Base-by-base conservation (phyloP, 2,888 invertebrate genomes). In the Horisme vitalbata region DNA sequence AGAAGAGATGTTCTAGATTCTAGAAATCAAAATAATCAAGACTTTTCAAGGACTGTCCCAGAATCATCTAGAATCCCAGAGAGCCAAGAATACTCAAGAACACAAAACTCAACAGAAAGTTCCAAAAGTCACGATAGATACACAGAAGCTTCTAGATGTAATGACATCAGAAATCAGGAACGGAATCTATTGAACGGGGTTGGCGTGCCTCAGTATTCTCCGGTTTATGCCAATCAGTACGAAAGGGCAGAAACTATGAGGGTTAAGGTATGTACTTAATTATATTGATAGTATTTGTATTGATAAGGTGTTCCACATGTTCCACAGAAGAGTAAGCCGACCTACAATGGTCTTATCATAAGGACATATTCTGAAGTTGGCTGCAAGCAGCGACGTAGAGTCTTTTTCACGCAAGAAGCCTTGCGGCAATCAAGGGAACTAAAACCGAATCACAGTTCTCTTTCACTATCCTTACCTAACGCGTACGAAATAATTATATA, bases 201-300 rank as follows among this genome's bases (percentile, higher is more conserved):
- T 2, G 47, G 37, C 2, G 9, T 44, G 5, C 85, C 84, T 0
- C 84, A 86, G 11, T 89, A 88, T 45, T 75, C 83, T 0, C 86
- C 88, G 0, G 88, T 86, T 0, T 88, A 87, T 21, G 71, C 75
- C n/a, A 57, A 36, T 12, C 45, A 57, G 20, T 79, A 79, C 18
- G 87, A 88, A 3, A 71, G 86, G 47, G 82, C 88, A 0, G 89
- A 90, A 47, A 74, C 52, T 24, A 81, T 71, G 56, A 76, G 89
- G 37, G 68, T 79, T 2, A 80, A 78, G 87, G 89, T 87, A 68
- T 45, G 75, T 71, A 11, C 5, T 5, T 18, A 18, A 18, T 4
- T 5, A 4, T 18, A 5, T 18, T 1, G 4, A 18, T 5, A 18
- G 18, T 6, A n/a, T n/a, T n/a, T n/a, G n/a, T n/a, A n/a, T n/a